Evolutionary conservation across 2,797 vertebrate genomes (phyloP), one percentile per base, ranked within the genome.

Genomic region (Erpetoichthys calabaricus): DNA sequence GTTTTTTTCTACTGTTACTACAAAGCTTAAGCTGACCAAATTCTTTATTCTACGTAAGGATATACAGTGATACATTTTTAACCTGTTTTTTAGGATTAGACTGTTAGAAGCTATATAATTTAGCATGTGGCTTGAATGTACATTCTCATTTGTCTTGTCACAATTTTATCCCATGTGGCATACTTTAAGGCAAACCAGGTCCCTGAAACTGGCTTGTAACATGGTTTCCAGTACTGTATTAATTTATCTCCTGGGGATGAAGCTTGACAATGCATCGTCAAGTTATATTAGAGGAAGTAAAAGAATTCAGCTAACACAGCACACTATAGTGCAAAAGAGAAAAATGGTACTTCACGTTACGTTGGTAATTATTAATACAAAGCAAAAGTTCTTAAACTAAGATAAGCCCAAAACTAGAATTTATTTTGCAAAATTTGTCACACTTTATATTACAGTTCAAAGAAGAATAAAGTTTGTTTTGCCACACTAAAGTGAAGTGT

Each of bases 121-220:
- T 42, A 68, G 61, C 65, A 65, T 64, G 60, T 70, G 50, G 45
- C 45, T 62, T 56, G 62, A 62, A 66, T 45, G 55, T 54, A 41
- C 61, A 65, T 62, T 55, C 51, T 67, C 62, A 63, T 68, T 73
- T 71, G 54, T 9, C 45, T 55, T 70, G 58, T 73, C 66, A 68
- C 43, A 53, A 58, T 45, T 8, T 56, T 45, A 43, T 56, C 56
- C 46, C 42, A 44, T 41, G 45, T 65, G 62, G 47, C 45, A 6
- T 10, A 42, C 8, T 44, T 65, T 67, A 42, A 42, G 60, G 49
- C 69, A 25, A 3, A 8, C 8, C 49, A 62, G 58, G 56, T 57
- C 57, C 10, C 60, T 8, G 62, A 59, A 64, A 10, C 1, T 57
- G 64, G 59, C 47, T 55, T 64, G 52, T 57, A 54, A 60, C 25